Conservation (phyloP, 2,888 invertebrate species). For the Plagiodera versicolora region DNA sequence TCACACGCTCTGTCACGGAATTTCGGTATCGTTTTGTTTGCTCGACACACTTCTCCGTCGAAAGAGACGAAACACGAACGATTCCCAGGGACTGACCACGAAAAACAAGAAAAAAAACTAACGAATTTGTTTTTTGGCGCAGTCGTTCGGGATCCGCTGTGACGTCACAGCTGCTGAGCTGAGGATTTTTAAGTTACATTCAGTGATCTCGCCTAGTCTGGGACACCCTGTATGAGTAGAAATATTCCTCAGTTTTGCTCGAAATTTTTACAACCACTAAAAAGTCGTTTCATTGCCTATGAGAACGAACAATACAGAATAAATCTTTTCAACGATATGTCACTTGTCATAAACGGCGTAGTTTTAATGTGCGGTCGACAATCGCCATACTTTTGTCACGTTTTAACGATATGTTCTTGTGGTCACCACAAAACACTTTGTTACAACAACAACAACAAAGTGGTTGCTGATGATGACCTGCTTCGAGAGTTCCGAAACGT, state of each 20-base stretch:
- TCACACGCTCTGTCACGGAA: slow-evolving; percentile 39
- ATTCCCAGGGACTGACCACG: neutral
- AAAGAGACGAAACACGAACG: slow-evolving; percentile 5
- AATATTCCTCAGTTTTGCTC: too few relatives aligned
- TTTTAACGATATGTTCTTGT: neutral
- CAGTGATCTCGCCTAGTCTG: too few relatives aligned
- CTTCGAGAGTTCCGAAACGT: neutral
- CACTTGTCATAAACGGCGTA: neutral
- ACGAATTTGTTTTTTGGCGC: too few relatives aligned
- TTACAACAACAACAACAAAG: neutral
- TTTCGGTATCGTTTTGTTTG: slow-evolving; percentile 28
- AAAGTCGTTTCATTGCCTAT: too few relatives aligned
- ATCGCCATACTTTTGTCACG: neutral
- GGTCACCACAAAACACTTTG: neutral
- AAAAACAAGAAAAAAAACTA: too few relatives aligned
- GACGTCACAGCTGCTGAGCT: too few relatives aligned
- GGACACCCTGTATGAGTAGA: too few relatives aligned
- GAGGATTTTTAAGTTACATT: too few relatives aligned
- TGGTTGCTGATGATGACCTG: neutral
- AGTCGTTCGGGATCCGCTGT: too few relatives aligned
- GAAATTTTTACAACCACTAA: too few relatives aligned
- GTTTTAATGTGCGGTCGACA: neutral
- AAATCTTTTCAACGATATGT: neutral
- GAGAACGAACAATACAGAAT: neutral
- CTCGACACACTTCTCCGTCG: slow-evolving; percentile 12